These are phyloP conservation scores for Malacosoma neustria DNA, from an alignment of 2,888 invertebrate genomes.

Conservation along the genomic window DNA sequence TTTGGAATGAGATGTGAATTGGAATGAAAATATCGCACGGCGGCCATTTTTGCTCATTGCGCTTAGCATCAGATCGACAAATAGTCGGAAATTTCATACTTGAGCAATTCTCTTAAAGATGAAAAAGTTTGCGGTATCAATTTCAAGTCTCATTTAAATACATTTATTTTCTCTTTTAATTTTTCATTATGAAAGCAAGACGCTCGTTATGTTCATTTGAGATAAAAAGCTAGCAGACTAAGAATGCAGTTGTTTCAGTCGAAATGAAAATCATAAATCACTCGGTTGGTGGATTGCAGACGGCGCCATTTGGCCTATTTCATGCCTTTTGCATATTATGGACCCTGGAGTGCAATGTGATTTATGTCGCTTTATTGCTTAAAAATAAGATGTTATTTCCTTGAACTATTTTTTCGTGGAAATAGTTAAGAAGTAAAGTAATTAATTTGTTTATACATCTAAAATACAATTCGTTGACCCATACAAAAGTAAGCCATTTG, in stretches of 20 bases:
- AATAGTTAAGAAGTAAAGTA: too few species aligned
- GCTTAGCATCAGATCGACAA: constrained; percentile 18
- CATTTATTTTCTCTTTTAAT: constrained; percentile 28
- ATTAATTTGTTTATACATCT: too few species aligned
- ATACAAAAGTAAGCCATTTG: too few species aligned
- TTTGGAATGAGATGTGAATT: constrained; percentile 28
- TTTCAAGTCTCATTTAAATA: constrained; percentile 40
- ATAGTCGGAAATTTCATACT: constrained; percentile 22
- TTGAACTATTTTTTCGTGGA: too few species aligned
- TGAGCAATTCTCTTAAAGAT: constrained; percentile 32
- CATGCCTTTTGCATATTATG: constrained; percentile 30
- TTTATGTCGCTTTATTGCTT: constrained; percentile 21
- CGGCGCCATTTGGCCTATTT: constrained; percentile 45
- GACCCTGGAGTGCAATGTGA: constrained; percentile 22
- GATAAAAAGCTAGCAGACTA: constrained; percentile 19
- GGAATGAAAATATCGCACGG: constrained; percentile 31
- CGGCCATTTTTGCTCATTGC: constrained; percentile 28
- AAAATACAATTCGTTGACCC: too few species aligned
- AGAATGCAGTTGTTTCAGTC: constrained; percentile 46
- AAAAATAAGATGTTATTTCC: constrained; percentile 3
- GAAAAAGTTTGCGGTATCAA: constrained; percentile 55
- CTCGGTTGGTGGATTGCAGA: constrained; percentile 38
- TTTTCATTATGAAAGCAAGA: constrained; percentile 51
- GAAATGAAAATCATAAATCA: constrained; percentile 65
- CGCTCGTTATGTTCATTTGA: constrained; percentile 48